Percentiles rank a stretch among this genome's conserved stretches.
phyloP scores from a whole-genome alignment of 35 echinoderm and acorn worm species.

The Heliocidaris tuberculata region DNA sequence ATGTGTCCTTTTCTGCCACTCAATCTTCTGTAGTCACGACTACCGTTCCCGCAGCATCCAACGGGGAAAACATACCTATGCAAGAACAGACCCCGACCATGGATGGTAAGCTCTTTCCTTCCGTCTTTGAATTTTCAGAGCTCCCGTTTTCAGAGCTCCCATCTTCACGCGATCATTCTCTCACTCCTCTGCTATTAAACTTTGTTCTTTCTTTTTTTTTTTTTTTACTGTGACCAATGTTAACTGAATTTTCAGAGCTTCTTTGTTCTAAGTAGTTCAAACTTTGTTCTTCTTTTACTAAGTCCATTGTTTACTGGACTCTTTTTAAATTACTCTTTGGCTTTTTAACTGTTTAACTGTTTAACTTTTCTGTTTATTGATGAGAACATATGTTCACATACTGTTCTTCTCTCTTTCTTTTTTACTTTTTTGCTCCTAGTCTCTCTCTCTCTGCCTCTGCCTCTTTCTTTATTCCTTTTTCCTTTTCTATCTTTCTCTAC shows the following conservation, averaged over 20 bases:
- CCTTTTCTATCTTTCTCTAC: not conserved
- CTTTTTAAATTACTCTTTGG: no score
- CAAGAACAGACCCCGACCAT: constrained; percentile 34
- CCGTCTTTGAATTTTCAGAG: not conserved
- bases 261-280: no score
- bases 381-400: not conserved
- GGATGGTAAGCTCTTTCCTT: constrained; percentile 40
- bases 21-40: constrained; percentile 48
- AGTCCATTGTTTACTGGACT: no score
- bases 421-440: no score
- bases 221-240: no score
- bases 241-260: no score
- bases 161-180: not conserved
- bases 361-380: not conserved
- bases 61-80: constrained; percentile 51
- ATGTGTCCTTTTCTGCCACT: constrained; percentile 43
- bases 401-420: not conserved
- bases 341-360: no score
- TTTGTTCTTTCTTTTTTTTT: no score
- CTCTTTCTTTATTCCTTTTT: not conserved
- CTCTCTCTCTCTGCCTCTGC: not conserved
- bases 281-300: no score
- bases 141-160: not conserved
- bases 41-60: constrained; percentile 24
- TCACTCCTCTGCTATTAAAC: not conserved